A percentile compares a stretch with the other conserved stretches of the same genome.
These are phyloP conservation scores for Epinephelus malabaricus DNA, from an alignment of 2,797 vertebrate species.

Conservation along the genomic window DNA sequence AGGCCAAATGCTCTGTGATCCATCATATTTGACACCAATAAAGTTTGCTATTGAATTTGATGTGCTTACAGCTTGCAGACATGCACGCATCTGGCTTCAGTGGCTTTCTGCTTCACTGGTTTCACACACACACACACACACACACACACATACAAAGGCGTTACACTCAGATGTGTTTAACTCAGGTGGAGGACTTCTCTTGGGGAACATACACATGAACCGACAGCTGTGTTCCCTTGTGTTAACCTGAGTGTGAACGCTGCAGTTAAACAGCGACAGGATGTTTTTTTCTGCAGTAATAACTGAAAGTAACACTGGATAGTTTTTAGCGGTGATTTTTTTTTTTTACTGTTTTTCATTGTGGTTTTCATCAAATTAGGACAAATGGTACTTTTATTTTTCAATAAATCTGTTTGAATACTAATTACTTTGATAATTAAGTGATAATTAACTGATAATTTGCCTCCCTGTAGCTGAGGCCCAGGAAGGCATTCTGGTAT, in stretches of 20 bases:
- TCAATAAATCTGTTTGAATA: too few relatives aligned
- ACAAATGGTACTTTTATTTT: not conserved
- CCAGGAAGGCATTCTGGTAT: too few relatives aligned
- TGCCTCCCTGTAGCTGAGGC: too few relatives aligned
- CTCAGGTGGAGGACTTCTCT: constrained; percentile 23
- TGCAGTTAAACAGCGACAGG: constrained; percentile 23
- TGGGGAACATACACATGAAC: not conserved
- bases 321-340: too few relatives aligned
- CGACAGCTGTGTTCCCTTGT: constrained; percentile 36
- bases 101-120: constrained; percentile 36
- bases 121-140: not conserved
- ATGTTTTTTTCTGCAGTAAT: not conserved
- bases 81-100: constrained; percentile 31
- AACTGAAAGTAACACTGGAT: not conserved
- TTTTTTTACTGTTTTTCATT: too few relatives aligned
- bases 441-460: too few relatives aligned
- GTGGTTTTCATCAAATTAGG: too few relatives aligned
- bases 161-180: constrained; percentile 14
- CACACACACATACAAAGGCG: not conserved
- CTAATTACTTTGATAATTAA: too few relatives aligned
- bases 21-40: constrained; percentile 22
- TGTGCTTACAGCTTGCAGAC: not conserved
- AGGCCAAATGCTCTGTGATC: constrained; percentile 38
- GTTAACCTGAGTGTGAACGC: constrained; percentile 1
- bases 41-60: constrained; percentile 19